These are phyloP conservation scores for Damaliscus lunatus DNA, from an alignment of 2,113 vertebrate species.

Conservation along the genomic window DNA sequence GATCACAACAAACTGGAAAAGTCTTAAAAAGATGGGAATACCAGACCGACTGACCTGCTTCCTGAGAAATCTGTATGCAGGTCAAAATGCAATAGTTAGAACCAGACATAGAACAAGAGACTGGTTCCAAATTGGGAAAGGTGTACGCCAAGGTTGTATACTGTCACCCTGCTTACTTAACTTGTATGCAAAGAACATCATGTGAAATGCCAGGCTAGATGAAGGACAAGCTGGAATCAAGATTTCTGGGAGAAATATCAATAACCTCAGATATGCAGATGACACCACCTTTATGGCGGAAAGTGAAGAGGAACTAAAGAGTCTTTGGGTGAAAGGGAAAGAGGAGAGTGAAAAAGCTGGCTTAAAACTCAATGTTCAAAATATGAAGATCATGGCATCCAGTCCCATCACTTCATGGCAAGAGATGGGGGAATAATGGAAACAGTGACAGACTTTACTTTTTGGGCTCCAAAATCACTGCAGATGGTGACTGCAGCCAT, in stretches of 20 bases:
- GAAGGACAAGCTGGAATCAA: background rate
- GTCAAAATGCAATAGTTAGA: background rate
- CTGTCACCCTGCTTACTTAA: background rate
- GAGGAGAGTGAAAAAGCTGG: background rate
- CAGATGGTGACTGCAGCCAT: background rate
- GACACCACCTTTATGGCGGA: background rate
- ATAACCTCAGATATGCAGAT: background rate
- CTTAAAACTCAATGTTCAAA: background rate
- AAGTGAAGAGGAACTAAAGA: fast-evolving
- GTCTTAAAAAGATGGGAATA: background rate
- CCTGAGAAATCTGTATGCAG: background rate
- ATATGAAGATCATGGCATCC: background rate
- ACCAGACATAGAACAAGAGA: background rate
- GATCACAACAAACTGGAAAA: background rate
- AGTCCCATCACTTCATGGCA: background rate
- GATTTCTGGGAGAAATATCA: background rate
- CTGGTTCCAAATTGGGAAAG: background rate
- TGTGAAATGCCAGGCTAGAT: fast-evolving
- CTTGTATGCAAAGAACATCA: background rate
- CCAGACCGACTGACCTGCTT: background rate
- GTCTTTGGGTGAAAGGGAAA: background rate
- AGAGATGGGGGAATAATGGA: background rate
- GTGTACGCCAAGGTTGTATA: background rate
- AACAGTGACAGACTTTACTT: background rate
- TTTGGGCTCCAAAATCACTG: background rate